A percentile compares a stretch with the other conserved stretches of the same genome.
phyloP scores from a whole-genome alignment of 2,113 vertebrate genomes.

The Phocoena sinus region DNA sequence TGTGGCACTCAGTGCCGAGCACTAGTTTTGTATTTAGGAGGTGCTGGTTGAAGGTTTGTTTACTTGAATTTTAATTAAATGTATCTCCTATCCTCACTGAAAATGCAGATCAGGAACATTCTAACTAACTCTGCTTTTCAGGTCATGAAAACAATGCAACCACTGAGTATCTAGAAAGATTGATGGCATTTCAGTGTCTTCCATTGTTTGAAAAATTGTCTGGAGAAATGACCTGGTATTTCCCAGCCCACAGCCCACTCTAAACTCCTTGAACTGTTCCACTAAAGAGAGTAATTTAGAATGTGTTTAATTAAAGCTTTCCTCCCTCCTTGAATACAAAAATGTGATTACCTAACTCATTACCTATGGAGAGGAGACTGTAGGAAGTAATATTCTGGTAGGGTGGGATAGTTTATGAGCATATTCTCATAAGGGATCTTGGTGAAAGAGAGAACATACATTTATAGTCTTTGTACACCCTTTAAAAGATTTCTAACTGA shows the following conservation, averaged over 20 bases:
- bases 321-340: not conserved
- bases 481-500: not conserved
- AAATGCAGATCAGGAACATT: not conserved
- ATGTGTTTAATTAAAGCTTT: not conserved
- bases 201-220: not conserved
- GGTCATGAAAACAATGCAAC: not conserved
- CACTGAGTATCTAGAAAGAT: not conserved
- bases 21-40: not conserved
- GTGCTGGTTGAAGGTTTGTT: not conserved
- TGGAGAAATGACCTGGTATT: not conserved
- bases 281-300: not conserved
- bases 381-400: not conserved
- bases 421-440: not conserved
- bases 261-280: not conserved
- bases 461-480: not conserved
- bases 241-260: not conserved
- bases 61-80: conserved; percentile 10
- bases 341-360: not conserved
- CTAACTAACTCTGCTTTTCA: not conserved
- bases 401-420: not conserved
- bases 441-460: not conserved
- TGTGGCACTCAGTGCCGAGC: not conserved
- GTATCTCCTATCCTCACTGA: not conserved
- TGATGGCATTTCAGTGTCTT: not conserved
- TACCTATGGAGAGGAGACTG: not conserved